Conservation (phyloP, 2,888 invertebrate species). For the Plusia festucae region DNA sequence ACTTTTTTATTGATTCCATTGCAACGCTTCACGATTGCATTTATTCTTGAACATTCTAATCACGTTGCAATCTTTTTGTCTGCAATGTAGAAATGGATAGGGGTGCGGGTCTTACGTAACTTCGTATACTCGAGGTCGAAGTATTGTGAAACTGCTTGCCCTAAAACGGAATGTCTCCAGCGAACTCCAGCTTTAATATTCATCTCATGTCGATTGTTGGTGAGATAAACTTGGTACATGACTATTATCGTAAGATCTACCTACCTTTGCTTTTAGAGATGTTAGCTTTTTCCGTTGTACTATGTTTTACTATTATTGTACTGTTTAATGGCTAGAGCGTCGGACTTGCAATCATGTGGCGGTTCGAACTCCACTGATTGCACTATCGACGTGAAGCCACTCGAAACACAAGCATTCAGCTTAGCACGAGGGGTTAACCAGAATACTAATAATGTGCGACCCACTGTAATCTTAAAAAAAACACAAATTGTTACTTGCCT, state of each 20-base stretch:
- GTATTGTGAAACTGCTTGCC: constrained; percentile 32
- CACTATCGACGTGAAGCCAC: too few species aligned
- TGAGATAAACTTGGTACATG: constrained; percentile 16
- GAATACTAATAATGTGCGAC: too few species aligned
- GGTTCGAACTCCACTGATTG: too few species aligned
- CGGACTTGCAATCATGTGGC: too few species aligned
- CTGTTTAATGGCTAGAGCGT: too few species aligned
- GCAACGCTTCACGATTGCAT: constrained; percentile 17
- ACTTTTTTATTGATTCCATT: neutral
- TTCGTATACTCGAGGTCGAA: constrained; percentile 20
- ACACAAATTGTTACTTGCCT: too few species aligned
- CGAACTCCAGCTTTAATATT: constrained; percentile 34
- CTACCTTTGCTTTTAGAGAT: constrained; percentile 12
- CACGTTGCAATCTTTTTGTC: constrained; percentile 38
- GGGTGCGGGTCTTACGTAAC: constrained; percentile 29
- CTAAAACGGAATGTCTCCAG: constrained; percentile 25
- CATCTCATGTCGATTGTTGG: constrained; percentile 23
- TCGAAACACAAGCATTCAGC: too few species aligned
- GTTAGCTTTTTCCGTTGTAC: neutral
- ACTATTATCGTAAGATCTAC: constrained; percentile 7
- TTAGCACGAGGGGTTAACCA: too few species aligned
- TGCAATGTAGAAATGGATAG: constrained; percentile 34
- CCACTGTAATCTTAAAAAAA: too few species aligned
- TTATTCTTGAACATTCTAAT: constrained; percentile 24
- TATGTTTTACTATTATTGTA: too few species aligned